Evolutionary conservation across 2,113 vertebrate genomes (phyloP).

Genomic region (Seriola aureovittata): DNA sequence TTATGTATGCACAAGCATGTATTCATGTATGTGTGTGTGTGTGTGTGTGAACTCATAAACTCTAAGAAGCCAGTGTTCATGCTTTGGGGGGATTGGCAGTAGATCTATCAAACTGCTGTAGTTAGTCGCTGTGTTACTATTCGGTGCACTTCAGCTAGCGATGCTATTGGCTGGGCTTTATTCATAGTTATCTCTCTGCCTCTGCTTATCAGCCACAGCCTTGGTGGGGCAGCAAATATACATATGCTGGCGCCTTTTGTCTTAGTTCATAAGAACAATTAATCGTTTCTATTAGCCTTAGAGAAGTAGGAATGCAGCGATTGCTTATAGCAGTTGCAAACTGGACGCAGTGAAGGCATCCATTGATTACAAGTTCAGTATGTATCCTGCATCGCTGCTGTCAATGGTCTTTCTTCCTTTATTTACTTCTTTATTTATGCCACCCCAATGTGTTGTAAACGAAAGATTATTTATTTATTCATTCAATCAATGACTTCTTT

Average conservation of each 20-base stretch:
- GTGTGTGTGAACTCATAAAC: constrained; percentile 52
- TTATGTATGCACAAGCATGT: constrained; percentile 54
- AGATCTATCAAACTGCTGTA: constrained; percentile 57
- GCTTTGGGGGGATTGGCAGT: constrained; percentile 59
- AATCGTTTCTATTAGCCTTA: constrained; percentile 18
- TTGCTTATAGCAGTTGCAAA: constrained; percentile 6
- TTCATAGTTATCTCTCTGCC: constrained; percentile 49
- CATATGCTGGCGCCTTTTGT: constrained; percentile 6
- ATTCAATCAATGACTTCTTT: constrained; percentile 19
- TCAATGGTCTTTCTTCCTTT: not conserved
- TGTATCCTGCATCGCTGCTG: not conserved
- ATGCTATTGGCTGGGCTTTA: constrained; percentile 50
- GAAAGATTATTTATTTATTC: constrained; percentile 11
- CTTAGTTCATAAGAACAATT: constrained; percentile 29
- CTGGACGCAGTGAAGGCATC: not conserved
- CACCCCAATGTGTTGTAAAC: not conserved
- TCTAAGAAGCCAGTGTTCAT: constrained; percentile 42
- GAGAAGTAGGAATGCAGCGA: constrained; percentile 8
- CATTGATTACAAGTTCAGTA: constrained; percentile 11
- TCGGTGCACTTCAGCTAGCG: constrained; percentile 41
- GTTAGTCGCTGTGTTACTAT: constrained; percentile 63
- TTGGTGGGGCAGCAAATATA: constrained; percentile 11
- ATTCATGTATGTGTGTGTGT: constrained; percentile 14
- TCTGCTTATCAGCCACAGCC: constrained; percentile 30
- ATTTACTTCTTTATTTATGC: not conserved